Evolutionary conservation across 2,113 vertebrate species (phyloP), one percentile per base, ranked within the genome.

Genomic region (Plecotus auritus): DNA sequence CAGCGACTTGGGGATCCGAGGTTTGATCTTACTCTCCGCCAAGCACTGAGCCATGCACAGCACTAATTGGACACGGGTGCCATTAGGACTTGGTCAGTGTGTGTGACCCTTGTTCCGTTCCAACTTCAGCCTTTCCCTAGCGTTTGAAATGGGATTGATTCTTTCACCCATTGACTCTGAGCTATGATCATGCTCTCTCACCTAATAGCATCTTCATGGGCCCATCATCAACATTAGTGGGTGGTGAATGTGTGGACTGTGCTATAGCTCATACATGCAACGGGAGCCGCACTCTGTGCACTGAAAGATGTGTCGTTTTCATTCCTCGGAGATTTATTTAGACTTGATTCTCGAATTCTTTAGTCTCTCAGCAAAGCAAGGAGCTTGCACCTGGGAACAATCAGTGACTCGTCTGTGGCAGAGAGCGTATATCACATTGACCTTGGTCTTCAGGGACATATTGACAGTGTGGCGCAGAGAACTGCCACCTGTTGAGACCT

Each of bases 211-310:
- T 67, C 61, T 95, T 82, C 87, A 59, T 49, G 85, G 76, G 40
- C 12, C n/a, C 30, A 77, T 88, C 73, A 85, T 94, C 86, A 96
- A 17, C 91, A 88, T 72, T 94, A 92, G 94, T 91, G 85, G 47
- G 32, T 84, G 18, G 42, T 40, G 56, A 91, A 7, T 83, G 22
- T 88, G 76, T 93, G 69, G 45, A 73, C 61, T 90, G 89, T 54
- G 67, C 54, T 81, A 45, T 4, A 76, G 73, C 88, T 86, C 70
- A 47, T 88, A 83, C 93, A 59, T 92, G 66, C 64, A 88, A 26
- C 10, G 9, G 35, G 22, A 22, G 1, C 49, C 35, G 20, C 7
- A n/a, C 85, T 88, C 84, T 81, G 67, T 26, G 51, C 42, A 51
- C 76, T 78, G 85, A 86, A 82, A 92, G 51, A 86, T 51, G 51